Base-by-base conservation (phyloP, 2,888 invertebrate species). In the Callimorpha dominula region DNA sequence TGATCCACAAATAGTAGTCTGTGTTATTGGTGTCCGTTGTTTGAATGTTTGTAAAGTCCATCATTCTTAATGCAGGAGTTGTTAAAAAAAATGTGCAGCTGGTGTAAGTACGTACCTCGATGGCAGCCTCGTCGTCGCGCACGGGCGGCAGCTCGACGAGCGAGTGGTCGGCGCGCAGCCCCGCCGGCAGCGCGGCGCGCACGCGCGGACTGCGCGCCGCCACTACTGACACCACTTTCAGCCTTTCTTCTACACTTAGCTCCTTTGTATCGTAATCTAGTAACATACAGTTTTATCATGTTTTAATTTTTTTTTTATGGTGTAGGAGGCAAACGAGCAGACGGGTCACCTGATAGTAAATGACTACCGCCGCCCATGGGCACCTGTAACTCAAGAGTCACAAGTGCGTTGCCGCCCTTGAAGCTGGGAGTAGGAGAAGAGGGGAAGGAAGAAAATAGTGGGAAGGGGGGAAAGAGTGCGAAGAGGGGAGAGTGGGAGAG, bases 161-260 rank as follows among this genome's bases (percentile, higher is more conserved):
- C 49, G 95, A 95, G 76, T 95, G 92, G 43, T 95, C 94, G 0
- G 91, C 88, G 73, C 93, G 95, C 57, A 96, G 85, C 11, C 97
- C 96, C 42, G 94, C 87, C 4, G 97, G 97, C 78, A 98, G 95
- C 75, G 97, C 96, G 81, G 97, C 97, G 70, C 98, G 96, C 67
- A 96, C 96, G 87, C 97, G 97, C 0, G 97, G 96, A 83, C 97
- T 97, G 46, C 98, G 96, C 0, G 98, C 97, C 75, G 98, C 96
- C 70, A 99, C 92, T 74, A 98, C 96, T 0, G 98, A 96, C 57
- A 97, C 96, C n/a, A 98, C 96, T 91, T 98, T 97, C 94, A 99
- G 96, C 69, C 98, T 95, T 70, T 97, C 96, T 84, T 99, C 98
- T 87, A 97, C 97, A 4, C 96, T 96, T 57, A 97, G 86, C 66